phyloP scores from a whole-genome alignment of 2,113 vertebrate genomes.

The Alethe castanea region DNA sequence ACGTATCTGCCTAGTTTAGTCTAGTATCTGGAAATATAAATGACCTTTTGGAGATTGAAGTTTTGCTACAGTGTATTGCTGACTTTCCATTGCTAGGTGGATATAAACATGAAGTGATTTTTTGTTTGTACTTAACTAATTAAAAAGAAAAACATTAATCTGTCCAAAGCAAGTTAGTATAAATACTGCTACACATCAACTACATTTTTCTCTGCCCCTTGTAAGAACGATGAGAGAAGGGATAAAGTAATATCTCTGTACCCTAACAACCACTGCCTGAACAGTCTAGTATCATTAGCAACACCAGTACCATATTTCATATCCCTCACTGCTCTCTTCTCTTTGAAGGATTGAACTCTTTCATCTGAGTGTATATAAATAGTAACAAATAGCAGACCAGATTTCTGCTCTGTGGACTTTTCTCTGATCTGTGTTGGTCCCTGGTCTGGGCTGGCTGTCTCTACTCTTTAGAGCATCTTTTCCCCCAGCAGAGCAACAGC shows the following conservation, averaged over 20 bases:
- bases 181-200: background rate
- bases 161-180: background rate
- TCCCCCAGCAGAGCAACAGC: background rate
- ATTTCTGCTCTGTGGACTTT: background rate
- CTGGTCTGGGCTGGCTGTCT: background rate
- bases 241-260: background rate
- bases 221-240: background rate
- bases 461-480: background rate
- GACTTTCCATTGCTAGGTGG: background rate
- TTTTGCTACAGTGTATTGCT: background rate
- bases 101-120: background rate
- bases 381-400: background rate
- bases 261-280: background rate
- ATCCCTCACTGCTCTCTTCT: background rate
- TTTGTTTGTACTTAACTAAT: background rate
- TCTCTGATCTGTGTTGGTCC: background rate
- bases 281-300: background rate
- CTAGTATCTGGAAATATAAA: background rate
- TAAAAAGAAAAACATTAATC: background rate
- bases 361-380: background rate
- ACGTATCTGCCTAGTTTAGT: background rate
- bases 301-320: background rate
- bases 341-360: background rate
- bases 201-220: background rate
- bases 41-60: background rate